Evolutionary conservation across 1,140 invertebrate genomes (phyloP), one percentile per base, ranked within the genome.

Genomic region (Thaumetopoea pityocampa): DNA sequence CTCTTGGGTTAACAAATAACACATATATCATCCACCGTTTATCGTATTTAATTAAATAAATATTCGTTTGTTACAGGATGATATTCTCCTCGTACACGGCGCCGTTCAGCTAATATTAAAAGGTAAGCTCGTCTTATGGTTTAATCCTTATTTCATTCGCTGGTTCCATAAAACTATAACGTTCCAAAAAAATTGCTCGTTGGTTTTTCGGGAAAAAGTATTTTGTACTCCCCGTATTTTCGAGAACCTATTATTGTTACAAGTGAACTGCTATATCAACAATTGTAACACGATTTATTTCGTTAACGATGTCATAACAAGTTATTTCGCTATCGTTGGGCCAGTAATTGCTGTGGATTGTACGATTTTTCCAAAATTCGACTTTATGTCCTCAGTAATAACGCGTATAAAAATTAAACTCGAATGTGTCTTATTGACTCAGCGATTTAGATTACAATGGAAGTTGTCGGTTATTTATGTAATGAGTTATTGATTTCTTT

Each of bases 21-120:
- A n/a, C n/a, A n/a, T n/a, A n/a, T n/a, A n/a, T n/a, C n/a, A n/a
- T n/a, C n/a, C n/a, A n/a, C n/a, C 17, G n/a, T 34, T 2, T 43
- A 19, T 67, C n/a, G n/a, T n/a, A n/a, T n/a, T n/a, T n/a, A n/a
- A n/a, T n/a, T n/a, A n/a, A n/a, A n/a, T n/a, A n/a, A n/a, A n/a
- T n/a, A n/a, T 64, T 59, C 23, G 37, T 55, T 78, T 80, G 69
- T 81, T 72, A 29, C 76, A 83, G 78, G 70, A 83, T 83, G 78
- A 60, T 72, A 76, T 65, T 68, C 63, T 74, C 70, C 67, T 80
- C 73, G 74, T 74, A 71, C 54, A 62, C 59, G 58, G 64, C 79
- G 68, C 76, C 79, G 45, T 83, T 80, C 57, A 78, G 76, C 73
- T 83, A 59, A 79, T 61, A 50, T 63, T 71, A 65, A 53, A 61